Percentiles rank a stretch among this genome's conserved stretches.
Conservation (phyloP, 2,888 invertebrate genomes). For the Poecilus cupreus region DNA sequence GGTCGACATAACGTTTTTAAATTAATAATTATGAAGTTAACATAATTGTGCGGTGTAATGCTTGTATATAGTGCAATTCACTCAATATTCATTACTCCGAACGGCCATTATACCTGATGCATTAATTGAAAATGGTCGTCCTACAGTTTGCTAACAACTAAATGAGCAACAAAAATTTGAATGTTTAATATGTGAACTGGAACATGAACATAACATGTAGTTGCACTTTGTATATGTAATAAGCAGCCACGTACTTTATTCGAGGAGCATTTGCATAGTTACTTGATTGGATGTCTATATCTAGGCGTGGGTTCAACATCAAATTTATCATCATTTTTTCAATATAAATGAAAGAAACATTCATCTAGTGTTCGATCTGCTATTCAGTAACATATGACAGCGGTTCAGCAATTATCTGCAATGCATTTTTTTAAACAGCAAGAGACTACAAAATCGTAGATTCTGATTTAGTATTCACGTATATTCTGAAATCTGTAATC, state of each 20-base stretch:
- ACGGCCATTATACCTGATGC: slow-evolving; percentile 50
- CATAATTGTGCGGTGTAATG: slow-evolving; percentile 57
- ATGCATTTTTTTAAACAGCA: too few relatives aligned
- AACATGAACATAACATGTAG: slow-evolving; percentile 38
- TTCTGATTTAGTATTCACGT: too few relatives aligned
- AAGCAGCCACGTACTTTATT: slow-evolving; percentile 40
- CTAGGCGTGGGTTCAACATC: slow-evolving; percentile 39
- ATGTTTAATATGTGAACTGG: slow-evolving; percentile 50
- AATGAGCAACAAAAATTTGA: slow-evolving; percentile 50
- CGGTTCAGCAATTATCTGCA: too few relatives aligned
- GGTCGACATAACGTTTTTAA: slow-evolving; percentile 49
- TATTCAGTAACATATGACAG: neutral
- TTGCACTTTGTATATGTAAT: slow-evolving; percentile 46
- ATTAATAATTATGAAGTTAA: slow-evolving; percentile 57
- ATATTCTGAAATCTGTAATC: too few relatives aligned
- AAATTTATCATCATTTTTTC: slow-evolving; percentile 26
- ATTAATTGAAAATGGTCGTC: slow-evolving; percentile 56
- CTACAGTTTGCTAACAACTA: slow-evolving; percentile 55
- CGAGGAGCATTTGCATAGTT: slow-evolving; percentile 41
- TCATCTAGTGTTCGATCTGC: neutral
- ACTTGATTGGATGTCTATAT: slow-evolving; percentile 45
- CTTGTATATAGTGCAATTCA: slow-evolving; percentile 57
- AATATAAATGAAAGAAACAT: slow-evolving; percentile 5
- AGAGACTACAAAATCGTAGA: too few relatives aligned
- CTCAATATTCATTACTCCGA: slow-evolving; percentile 56